Base-by-base conservation (phyloP, 2,888 invertebrate genomes). In the Amiota communis region DNA sequence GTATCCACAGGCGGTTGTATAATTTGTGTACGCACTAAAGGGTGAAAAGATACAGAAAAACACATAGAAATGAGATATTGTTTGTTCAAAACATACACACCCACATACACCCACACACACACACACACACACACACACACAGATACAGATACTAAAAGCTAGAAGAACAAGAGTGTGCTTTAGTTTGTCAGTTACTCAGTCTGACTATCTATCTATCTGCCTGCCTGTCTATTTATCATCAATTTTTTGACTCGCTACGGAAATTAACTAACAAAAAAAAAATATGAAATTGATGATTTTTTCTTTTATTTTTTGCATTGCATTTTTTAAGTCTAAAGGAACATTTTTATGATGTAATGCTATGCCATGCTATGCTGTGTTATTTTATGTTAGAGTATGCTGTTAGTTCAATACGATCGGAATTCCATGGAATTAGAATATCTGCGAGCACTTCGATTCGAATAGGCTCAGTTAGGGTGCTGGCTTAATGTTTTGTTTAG, bases 1-100 rank as follows among this genome's bases (percentile, higher is more conserved):
- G 96, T 96, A 88, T 98, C 97, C 77, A 95, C 96, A 71, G 98
- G 98, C 72, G 98, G 97, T 81, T 96, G 95, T 77, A 96, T 94
- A 84, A 99, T 98, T 91, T 97, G 96, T 11, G 98, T 98, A 83
- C 97, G 93, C 87, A 97, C 98, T 96, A 65, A 23, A 67, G 57
- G 47, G 64, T 57, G 56, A 71, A 36, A 63, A 63, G 20, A 89
- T 88, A 80, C 48, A 67, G n/a, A 79, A 80, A 71, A 77, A 47
- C 57, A 65, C 65, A 56, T n/a, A 73, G 36, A 72, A 23, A 51
- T 47, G 69, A 72, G 23, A 36, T n/a, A n/a, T n/a, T n/a, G n/a
- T n/a, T n/a, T n/a, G n/a, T n/a, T n/a, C n/a, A n/a, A n/a, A n/a
- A n/a, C n/a, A n/a, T n/a, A n/a, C n/a, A n/a, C n/a, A n/a, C n/a